Conservation (phyloP, 2,113 vertebrate species). For the Ictidomys tridecemlineatus region DNA sequence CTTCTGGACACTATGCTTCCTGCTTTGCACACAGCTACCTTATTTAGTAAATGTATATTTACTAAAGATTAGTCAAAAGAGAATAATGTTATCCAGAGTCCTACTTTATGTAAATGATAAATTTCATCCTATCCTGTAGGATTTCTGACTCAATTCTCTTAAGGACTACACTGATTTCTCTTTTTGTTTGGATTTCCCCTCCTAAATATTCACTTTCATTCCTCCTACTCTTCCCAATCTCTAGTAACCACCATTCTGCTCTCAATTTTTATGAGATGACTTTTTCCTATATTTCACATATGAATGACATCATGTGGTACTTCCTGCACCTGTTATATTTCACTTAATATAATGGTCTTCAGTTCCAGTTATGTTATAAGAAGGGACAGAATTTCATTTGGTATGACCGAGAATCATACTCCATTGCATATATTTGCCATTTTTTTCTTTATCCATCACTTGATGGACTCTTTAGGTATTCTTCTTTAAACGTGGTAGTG, state of each 20-base stretch:
- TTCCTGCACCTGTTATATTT: not conserved
- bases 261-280: not conserved
- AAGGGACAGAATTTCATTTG: not conserved
- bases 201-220: not conserved
- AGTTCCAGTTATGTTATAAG: no score
- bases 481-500: not conserved
- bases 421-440: not conserved
- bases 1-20: not conserved
- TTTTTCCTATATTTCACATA: not conserved
- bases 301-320: not conserved
- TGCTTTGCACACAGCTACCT: not conserved
- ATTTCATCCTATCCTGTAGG: not conserved
- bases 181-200: not conserved
- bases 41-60: not conserved
- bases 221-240: not conserved
- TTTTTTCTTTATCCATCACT: not conserved
- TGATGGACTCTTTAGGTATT: not conserved
- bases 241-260: not conserved
- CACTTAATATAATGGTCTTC: not conserved
- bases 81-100: not conserved
- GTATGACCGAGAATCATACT: not conserved
- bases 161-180: not conserved
- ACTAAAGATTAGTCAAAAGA: slow-evolving; percentile 4
- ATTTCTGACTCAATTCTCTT: not conserved
- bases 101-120: not conserved